Evolutionary conservation across 2,113 vertebrate genomes (phyloP), one percentile per base, ranked within the genome.

Genomic region (Telmatochromis sp.): DNA sequence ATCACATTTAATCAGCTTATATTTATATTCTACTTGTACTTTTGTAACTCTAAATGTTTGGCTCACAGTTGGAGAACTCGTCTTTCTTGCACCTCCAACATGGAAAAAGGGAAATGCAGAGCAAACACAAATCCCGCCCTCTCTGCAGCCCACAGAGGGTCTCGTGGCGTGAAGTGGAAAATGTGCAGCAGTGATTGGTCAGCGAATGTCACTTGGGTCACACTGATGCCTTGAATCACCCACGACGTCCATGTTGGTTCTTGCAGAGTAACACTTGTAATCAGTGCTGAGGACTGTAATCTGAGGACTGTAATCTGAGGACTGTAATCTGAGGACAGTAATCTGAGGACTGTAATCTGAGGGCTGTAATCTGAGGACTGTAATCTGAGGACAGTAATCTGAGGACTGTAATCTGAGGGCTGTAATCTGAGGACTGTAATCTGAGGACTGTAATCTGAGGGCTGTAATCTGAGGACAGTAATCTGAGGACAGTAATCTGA

Each of bases 1-100:
- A 0, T 5, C 68, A 75, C 14, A 17, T 17, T 47, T 75, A 75
- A 45, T 47, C 40, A 47, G 17, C 17, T 65, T 3, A 12, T 35
- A 65, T 0, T 65, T 35, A n/a, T n/a, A 37, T n/a, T n/a, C 1
- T 0, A 1, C 33, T 57, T 57, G 0, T 0, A 57, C 6, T 7
- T 5, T 17, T 47, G 42, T 31, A 12, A 47, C 23, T 45, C 42
- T 28, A 28, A 75, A 11, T 19, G 28, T 35, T 49, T 17, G 6
- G 21, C 15, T 28, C 68, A 17, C 42, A 17, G 42, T 49, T 17
- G 0, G 6, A 78, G 9, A 49, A 49, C 42, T 28, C 1, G 0
- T 9, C 42, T 78, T 47, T 19, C 23, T 19, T 31, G 4, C 42
- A 78, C 42, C 9, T 49, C 15, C 42, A 78, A 3, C 42, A 11